phyloP scores from a whole-genome alignment of 1,140 invertebrate genomes.

The Diabrotica undecimpunctata region DNA sequence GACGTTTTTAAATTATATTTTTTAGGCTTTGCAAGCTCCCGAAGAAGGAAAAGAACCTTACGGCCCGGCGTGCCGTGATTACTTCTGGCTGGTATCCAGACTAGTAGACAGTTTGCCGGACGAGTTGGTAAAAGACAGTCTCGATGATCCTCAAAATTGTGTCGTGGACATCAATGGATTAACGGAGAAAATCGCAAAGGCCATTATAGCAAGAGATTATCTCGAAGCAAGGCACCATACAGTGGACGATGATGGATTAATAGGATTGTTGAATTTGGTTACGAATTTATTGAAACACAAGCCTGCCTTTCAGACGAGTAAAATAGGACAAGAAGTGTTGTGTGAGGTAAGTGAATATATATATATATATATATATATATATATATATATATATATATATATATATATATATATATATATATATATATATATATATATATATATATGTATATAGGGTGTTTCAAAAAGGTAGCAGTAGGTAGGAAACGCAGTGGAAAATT shows the following conservation, averaged over 20 bases:
- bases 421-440: too few species aligned
- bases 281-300: slow-evolving; percentile 86
- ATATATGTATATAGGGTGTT: too few species aligned
- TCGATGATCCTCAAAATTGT: slow-evolving; percentile 54
- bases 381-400: too few species aligned
- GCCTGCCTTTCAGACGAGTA: slow-evolving; percentile 77
- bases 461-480: too few species aligned
- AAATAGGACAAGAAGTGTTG: slow-evolving; percentile 70
- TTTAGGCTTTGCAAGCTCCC: slow-evolving; percentile 47
- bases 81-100: slow-evolving; percentile 87
- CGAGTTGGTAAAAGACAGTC: slow-evolving; percentile 66
- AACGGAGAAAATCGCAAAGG: slow-evolving; percentile 69
- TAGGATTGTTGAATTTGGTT: slow-evolving; percentile 81
- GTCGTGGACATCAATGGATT: slow-evolving; percentile 70
- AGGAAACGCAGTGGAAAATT: too few species aligned
- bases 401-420: too few species aligned
- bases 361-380: too few species aligned
- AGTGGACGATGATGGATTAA: slow-evolving; percentile 84
- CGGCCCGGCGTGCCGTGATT: slow-evolving; percentile 88
- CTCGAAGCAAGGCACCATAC: slow-evolving; percentile 75
- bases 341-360: slow-evolving; percentile 54
- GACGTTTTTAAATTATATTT: background rate
- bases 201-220: slow-evolving; percentile 73
- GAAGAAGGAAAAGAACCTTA: slow-evolving; percentile 89
- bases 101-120: slow-evolving; percentile 80